Conservation (phyloP, 2,113 vertebrate genomes). For the Pedionomus torquatus region DNA sequence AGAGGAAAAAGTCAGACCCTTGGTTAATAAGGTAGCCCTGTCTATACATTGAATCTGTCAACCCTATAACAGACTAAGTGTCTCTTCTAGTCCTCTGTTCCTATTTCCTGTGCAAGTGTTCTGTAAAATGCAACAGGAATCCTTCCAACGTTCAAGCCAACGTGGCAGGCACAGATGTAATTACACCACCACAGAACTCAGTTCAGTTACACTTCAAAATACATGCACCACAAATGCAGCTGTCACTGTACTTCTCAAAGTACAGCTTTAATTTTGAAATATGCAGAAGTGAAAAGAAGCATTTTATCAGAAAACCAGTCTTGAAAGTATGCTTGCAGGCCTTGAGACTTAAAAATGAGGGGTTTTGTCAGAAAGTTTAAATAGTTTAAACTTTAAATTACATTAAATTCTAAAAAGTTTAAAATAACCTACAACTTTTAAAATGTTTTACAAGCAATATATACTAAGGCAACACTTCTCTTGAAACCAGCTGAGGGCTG, state of each 20-base stretch:
- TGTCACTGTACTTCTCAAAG: background rate
- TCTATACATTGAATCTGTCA: background rate
- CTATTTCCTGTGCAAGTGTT: background rate
- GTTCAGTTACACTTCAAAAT: background rate
- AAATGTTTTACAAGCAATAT: background rate
- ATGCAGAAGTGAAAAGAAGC: background rate
- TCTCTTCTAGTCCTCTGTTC: background rate
- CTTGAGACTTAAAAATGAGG: background rate
- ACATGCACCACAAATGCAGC: background rate
- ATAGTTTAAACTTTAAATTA: too few relatives aligned
- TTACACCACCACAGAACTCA: slow-evolving; percentile 11
- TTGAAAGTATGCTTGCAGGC: background rate
- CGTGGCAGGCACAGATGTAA: slow-evolving; percentile 57
- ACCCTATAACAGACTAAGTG: background rate
- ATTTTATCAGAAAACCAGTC: background rate
- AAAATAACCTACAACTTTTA: background rate
- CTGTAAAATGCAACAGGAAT: background rate
- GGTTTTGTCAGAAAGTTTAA: background rate
- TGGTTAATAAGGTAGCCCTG: background rate
- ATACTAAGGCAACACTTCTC: background rate
- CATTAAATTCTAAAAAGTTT: too few relatives aligned
- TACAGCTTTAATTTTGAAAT: background rate
- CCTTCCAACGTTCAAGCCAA: background rate
- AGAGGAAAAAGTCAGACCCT: background rate
- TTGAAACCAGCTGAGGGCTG: background rate